These are phyloP conservation scores for Scortum barcoo DNA, from an alignment of 2,113 vertebrate species.

Conservation along the genomic window DNA sequence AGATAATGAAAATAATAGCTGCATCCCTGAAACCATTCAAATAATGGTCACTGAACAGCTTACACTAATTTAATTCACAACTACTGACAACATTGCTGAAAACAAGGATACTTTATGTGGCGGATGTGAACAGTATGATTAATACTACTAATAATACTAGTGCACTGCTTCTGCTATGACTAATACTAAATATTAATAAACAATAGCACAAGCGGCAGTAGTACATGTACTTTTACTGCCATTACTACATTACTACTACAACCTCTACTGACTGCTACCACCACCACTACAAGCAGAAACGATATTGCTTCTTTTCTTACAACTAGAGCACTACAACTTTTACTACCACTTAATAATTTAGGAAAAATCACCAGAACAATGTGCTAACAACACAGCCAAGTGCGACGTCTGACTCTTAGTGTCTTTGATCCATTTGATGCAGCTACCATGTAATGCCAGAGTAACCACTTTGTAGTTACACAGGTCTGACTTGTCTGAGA, in stretches of 20 bases:
- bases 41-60: neutral
- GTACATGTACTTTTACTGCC: neutral
- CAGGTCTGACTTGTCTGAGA: slow-evolving; percentile 8
- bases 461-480: slow-evolving; percentile 13
- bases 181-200: neutral
- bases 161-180: neutral
- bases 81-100: neutral
- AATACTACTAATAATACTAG: neutral
- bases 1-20: neutral
- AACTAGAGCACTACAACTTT: neutral
- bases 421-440: neutral
- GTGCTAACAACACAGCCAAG: neutral
- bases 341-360: neutral
- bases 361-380: neutral
- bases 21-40: neutral
- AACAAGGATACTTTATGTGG: neutral
- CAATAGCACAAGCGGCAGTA: neutral
- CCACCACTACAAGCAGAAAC: neutral
- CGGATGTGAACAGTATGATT: no score
- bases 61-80: neutral
- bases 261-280: neutral
- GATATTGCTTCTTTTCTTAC: neutral
- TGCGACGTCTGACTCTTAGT: neutral
- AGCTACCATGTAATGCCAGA: neutral
- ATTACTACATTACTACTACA: neutral